Percentiles rank a stretch among this genome's conserved stretches.
Conservation (phyloP, 1,140 invertebrate species). For the Drosophila insularis region DNA sequence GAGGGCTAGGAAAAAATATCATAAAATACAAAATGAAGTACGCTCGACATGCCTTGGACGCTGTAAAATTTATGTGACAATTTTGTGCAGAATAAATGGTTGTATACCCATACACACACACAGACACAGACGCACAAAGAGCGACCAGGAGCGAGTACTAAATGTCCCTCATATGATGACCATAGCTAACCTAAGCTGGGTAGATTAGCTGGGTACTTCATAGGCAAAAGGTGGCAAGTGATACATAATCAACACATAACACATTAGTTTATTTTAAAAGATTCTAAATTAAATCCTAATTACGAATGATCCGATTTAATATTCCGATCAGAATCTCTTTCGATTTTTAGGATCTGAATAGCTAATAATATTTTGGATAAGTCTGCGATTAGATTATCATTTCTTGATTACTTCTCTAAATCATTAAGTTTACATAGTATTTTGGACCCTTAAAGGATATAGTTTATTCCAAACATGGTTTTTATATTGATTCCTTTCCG, state of each 20-base stretch:
- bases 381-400: too few species aligned
- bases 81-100: slow-evolving; percentile 74
- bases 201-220: slow-evolving; percentile 6
- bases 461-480: not conserved
- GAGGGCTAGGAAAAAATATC: slow-evolving; percentile 55
- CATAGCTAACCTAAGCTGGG: not conserved
- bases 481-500: not conserved
- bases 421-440: too few species aligned
- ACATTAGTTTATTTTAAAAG: not conserved
- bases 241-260: too few species aligned
- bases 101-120: slow-evolving; percentile 35
- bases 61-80: slow-evolving; percentile 76
- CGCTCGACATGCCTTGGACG: slow-evolving; percentile 70
- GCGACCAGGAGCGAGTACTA: not conserved
- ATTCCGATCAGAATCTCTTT: too few species aligned
- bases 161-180: slow-evolving; percentile 26
- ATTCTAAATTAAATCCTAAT: not conserved
- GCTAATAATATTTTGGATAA: too few species aligned
- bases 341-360: too few species aligned
- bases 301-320: too few species aligned
- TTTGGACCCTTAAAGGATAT: not conserved
- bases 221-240: not conserved
- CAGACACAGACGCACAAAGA: not conserved
- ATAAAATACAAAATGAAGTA: slow-evolving; percentile 79
- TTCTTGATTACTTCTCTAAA: too few species aligned